Evolutionary conservation across 2,113 vertebrate genomes (phyloP).

Genomic region (Romanogobio albipinnatus): DNA sequence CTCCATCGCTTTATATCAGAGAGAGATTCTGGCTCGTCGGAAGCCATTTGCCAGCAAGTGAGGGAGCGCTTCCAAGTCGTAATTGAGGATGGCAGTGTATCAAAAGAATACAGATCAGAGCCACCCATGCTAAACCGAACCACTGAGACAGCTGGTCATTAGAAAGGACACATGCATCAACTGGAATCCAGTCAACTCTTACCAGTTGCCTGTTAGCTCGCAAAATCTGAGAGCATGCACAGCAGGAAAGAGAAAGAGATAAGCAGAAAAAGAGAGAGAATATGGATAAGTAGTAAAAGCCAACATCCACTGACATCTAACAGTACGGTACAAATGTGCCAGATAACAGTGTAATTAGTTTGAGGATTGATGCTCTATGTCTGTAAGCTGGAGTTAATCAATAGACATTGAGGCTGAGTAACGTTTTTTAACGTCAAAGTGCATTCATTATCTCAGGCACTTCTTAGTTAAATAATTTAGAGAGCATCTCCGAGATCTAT

Average conservation of each 20-base stretch:
- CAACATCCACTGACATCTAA: slow-evolving; percentile 9
- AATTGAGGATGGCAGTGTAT: slow-evolving; percentile 40
- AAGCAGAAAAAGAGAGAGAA: slow-evolving; percentile 66
- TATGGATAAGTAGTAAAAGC: slow-evolving; percentile 35
- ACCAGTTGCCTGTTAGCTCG: slow-evolving; percentile 94
- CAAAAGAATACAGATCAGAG: slow-evolving; percentile 9
- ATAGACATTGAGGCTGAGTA: neutral
- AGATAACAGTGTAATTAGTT: neutral
- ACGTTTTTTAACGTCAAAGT: slow-evolving; percentile 3
- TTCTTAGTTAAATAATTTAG: neutral
- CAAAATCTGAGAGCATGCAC: slow-evolving; percentile 90
- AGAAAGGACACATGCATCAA: slow-evolving; percentile 63
- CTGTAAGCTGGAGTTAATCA: slow-evolving; percentile 28
- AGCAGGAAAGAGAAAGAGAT: slow-evolving; percentile 77
- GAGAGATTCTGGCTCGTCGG: slow-evolving; percentile 23
- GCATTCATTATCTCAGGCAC: neutral
- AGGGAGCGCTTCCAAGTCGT: neutral
- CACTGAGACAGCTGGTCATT: slow-evolving; percentile 43
- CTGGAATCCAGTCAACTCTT: slow-evolving; percentile 78
- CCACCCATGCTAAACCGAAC: slow-evolving; percentile 1
- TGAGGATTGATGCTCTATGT: slow-evolving; percentile 18
- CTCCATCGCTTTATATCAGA: neutral
- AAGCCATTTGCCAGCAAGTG: slow-evolving; percentile 12
- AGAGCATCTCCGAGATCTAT: neutral
- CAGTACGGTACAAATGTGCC: neutral